Evolutionary conservation across 1,140 invertebrate species (phyloP), one percentile per base, ranked within the genome.

Genomic region (Chrysomallon squamiferum): DNA sequence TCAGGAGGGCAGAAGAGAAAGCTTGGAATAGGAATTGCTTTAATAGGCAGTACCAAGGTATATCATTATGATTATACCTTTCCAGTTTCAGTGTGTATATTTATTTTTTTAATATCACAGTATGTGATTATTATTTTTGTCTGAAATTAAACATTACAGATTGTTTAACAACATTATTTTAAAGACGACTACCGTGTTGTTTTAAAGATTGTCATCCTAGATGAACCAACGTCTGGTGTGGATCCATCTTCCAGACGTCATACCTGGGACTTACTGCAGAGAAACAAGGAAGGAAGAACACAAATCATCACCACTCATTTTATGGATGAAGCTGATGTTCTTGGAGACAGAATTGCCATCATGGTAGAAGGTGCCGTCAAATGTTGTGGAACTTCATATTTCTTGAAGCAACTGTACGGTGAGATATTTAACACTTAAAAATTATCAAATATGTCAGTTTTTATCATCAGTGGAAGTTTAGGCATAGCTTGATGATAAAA

Each of bases 251-350:
- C 95, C 0, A 88, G 96, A 63, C 86, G 95, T 59, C 90, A 91
- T 54, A 90, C 95, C 9, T 98, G 96, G 95, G 92, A 97, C 88
- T 67, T 83, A 62, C 74, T 78, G 70, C 73, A 85, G 72, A 81
- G 76, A 65, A 75, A 89, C 87, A 76, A 80, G 9, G 52, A 75
- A 58, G 84, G 88, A n/a, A 88, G 92, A 56, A 96, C 95, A 1
- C 93, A 98, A 72, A 84, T 98, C 3, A 88, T 98, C 3, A 96
- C 95, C 6, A 99, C 96, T 0, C 96, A 98, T 85, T 97, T 94
- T 84, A 97, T 98, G 95, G 96, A 98, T 86, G 96, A 99, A 87
- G 96, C 96, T 3, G 96, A 99, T 86, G 89, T 93, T 25, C 87
- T 98, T 1, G 95, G 95, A 1, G 95, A 98, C 84, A 88, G 93